Conservation (phyloP, 2,888 invertebrate species). For the Calameuta pallipes region DNA sequence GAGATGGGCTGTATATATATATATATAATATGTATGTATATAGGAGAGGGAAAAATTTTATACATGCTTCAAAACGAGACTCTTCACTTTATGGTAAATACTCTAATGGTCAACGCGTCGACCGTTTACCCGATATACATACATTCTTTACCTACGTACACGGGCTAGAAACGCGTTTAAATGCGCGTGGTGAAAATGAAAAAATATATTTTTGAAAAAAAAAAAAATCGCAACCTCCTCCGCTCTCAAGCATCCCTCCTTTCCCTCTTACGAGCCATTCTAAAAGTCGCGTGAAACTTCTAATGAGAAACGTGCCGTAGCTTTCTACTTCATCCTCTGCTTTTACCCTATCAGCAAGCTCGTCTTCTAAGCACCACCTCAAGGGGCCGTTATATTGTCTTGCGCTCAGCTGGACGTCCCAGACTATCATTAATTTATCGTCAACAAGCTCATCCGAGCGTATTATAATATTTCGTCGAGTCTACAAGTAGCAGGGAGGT, state of each 20-base stretch:
- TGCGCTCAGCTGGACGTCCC: constrained; percentile 43
- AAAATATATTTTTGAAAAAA: neutral
- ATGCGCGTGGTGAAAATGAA: neutral
- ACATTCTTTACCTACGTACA: neutral
- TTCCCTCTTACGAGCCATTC: constrained; percentile 27
- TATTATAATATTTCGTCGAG: constrained; percentile 37
- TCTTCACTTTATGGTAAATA: neutral
- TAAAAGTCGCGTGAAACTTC: constrained; percentile 8
- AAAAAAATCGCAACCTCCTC: neutral
- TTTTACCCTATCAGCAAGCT: neutral
- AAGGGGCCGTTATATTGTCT: constrained; percentile 51
- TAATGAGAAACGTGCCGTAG: neutral
- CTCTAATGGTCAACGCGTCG: neutral
- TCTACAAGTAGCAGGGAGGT: neutral
- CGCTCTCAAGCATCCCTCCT: constrained; percentile 24
- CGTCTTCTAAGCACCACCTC: constrained; percentile 23
- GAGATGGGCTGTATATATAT: neutral
- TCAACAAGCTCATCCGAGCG: constrained; percentile 46
- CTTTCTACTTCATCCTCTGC: neutral
- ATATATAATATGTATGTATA: neutral
- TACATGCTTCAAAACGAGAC: neutral
- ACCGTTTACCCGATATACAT: neutral
- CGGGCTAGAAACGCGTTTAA: neutral
- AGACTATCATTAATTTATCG: constrained; percentile 49
- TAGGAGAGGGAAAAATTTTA: neutral